Evolutionary conservation across 1,140 invertebrate genomes (phyloP).

Genomic region (Cydia fagiglandana): DNA sequence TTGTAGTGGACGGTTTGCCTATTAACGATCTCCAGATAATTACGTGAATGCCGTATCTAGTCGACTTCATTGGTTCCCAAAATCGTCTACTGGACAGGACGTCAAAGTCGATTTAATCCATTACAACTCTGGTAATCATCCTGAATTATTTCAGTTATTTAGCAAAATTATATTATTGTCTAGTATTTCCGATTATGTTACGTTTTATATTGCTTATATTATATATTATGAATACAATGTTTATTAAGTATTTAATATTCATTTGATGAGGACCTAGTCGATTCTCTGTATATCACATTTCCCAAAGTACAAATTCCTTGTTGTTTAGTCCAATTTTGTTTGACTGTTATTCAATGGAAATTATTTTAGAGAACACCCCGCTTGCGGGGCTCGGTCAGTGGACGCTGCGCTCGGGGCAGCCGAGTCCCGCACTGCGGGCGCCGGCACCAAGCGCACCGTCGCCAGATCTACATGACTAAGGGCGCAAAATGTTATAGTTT

Average conservation of each 20-base stretch:
- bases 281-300: constrained; percentile 80
- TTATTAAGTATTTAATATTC: constrained; percentile 78
- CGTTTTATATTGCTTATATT: constrained; percentile 79
- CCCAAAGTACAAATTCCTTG: constrained; percentile 81
- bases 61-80: constrained; percentile 60
- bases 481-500: constrained; percentile 41
- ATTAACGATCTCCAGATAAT: constrained; percentile 38
- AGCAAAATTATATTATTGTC: constrained; percentile 78
- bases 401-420: constrained; percentile 32
- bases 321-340: constrained; percentile 81
- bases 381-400: constrained; percentile 26
- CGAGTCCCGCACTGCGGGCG: background rate
- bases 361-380: constrained; percentile 68
- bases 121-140: constrained; percentile 58
- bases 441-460: background rate
- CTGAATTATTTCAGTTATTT: constrained; percentile 78
- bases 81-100: constrained; percentile 40
- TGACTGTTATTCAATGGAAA: constrained; percentile 78
- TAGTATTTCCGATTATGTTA: constrained; percentile 79
- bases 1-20: constrained; percentile 56
- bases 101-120: constrained; percentile 47
- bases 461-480: constrained; percentile 32
- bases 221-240: constrained; percentile 78
- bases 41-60: constrained; percentile 61
- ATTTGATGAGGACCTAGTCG: constrained; percentile 80